Base-by-base conservation (phyloP, 2,797 vertebrate species). In the Aldrovandia affinis region DNA sequence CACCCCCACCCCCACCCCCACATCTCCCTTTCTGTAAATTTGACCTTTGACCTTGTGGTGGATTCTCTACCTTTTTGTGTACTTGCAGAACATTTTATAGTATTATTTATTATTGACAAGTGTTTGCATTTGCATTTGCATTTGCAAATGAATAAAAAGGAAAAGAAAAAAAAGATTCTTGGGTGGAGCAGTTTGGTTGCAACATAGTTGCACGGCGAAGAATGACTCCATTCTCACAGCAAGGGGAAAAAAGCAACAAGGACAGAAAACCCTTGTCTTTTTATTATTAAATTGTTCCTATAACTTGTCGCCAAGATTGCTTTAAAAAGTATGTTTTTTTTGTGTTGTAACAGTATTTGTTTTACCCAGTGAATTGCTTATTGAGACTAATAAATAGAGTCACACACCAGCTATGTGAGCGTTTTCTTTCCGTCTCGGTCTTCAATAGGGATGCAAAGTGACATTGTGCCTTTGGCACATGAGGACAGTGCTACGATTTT, bases 81-180 rank as follows among this genome's bases (percentile, higher is more conserved):
- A 88, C 86, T 88, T 88, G 85, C 89, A 88, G 82, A 91, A 96
- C 94, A 95, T 96, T 96, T 96, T 96, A 95, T 95, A 94, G 93
- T 95, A 95, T 96, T 96, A 96, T 96, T 96, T 96, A 96, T 96
- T 96, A 94, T 95, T 92, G 94, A 94, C 91, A 93, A 92, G 92
- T 94, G 83, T 92, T 96, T 95, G 92, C 93, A 93, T 95, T 95
- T 93, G 93, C 93, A 95, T 94, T 95, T 92, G 84, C 86, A 83
- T 86, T n/a, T n/a, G n/a, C n/a, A n/a, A n/a, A n/a, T 50, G 12
- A 50, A 50, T 82, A 80, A 86, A 81, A 89, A 89, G 86, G 87
- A 85, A 83, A 85, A 85, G 87, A 78, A 80, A 84, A 91, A 85
- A 92, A 91, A 89, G 90, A 90, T 90, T 91, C 93, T 93, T 88